Conservation (phyloP, 2,797 vertebrate species). For the Siniperca obscura region DNA sequence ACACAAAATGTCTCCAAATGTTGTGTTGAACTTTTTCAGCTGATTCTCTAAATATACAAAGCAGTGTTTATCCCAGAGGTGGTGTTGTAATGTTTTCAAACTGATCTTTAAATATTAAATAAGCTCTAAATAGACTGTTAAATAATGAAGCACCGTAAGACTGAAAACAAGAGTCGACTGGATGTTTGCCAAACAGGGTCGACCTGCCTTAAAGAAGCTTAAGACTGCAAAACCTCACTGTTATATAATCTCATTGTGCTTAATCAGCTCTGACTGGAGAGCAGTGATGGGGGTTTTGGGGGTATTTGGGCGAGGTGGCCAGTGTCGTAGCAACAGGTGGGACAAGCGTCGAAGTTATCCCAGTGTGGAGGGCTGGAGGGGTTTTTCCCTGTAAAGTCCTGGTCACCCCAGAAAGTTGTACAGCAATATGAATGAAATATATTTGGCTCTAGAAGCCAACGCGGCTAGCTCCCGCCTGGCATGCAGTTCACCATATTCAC, state of each 20-base stretch:
- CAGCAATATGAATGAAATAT: too few relatives aligned
- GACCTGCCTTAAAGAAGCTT: not conserved
- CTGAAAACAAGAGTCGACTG: not conserved
- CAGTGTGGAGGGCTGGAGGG: too few relatives aligned
- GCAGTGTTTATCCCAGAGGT: not conserved
- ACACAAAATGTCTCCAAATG: not conserved
- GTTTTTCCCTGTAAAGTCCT: too few relatives aligned
- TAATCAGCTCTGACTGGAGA: not conserved
- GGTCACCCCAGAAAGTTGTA: too few relatives aligned
- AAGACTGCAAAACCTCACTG: not conserved
- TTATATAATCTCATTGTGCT: not conserved
- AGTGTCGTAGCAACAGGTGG: too few relatives aligned
- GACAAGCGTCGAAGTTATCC: too few relatives aligned
- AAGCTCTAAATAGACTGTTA: not conserved
- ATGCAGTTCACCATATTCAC: too few relatives aligned
- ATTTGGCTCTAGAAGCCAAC: too few relatives aligned
- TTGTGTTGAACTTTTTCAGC: not conserved
- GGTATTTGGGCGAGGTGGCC: too few relatives aligned
- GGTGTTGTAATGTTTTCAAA: not conserved
- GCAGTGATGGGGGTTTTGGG: not conserved
- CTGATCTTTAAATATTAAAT: slow-evolving; percentile 1
- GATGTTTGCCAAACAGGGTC: not conserved
- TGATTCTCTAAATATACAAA: not conserved
- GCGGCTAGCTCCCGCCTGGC: too few relatives aligned
- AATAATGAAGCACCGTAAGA: not conserved